phyloP scores from a whole-genome alignment of 2,888 invertebrate genomes.

The Mesorhabditis sp. region DNA sequence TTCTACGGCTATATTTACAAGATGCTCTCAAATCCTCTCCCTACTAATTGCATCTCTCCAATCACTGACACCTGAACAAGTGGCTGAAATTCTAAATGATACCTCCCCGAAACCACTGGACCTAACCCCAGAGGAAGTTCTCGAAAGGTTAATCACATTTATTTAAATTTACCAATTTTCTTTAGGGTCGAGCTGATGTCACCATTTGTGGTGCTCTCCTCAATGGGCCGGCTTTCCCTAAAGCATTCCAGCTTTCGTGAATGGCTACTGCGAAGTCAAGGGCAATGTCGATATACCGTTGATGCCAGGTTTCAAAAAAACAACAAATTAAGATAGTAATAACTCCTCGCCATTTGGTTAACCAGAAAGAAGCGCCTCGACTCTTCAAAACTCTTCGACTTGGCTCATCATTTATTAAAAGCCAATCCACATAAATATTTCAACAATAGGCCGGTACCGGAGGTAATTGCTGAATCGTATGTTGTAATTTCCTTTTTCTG shows the following conservation, averaged over 20 bases:
- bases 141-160: not conserved
- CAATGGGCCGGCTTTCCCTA: slow-evolving; percentile 92
- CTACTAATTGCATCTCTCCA: slow-evolving; percentile 85
- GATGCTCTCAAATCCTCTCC: slow-evolving; percentile 78
- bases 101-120: not conserved
- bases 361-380: slow-evolving; percentile 81
- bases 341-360: slow-evolving; percentile 80
- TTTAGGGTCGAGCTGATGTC: slow-evolving; percentile 75
- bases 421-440: slow-evolving; percentile 81
- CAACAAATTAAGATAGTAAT: not conserved
- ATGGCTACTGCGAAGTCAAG: slow-evolving; percentile 77
- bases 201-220: slow-evolving; percentile 81
- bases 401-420: slow-evolving; percentile 92
- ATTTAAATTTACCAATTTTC: not conserved
- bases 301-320: slow-evolving; percentile 7
- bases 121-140: too few species aligned
- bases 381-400: slow-evolving; percentile 81
- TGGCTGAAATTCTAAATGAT: slow-evolving; percentile 84
- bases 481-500: not conserved
- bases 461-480: slow-evolving; percentile 2
- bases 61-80: slow-evolving; percentile 72
- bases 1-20: slow-evolving; percentile 80
- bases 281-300: slow-evolving; percentile 11
- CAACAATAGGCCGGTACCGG: slow-evolving; percentile 16
- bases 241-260: slow-evolving; percentile 96